Evolutionary conservation across 1,140 invertebrate species (phyloP).

Genomic region (Muscidifurax raptorellus): DNA sequence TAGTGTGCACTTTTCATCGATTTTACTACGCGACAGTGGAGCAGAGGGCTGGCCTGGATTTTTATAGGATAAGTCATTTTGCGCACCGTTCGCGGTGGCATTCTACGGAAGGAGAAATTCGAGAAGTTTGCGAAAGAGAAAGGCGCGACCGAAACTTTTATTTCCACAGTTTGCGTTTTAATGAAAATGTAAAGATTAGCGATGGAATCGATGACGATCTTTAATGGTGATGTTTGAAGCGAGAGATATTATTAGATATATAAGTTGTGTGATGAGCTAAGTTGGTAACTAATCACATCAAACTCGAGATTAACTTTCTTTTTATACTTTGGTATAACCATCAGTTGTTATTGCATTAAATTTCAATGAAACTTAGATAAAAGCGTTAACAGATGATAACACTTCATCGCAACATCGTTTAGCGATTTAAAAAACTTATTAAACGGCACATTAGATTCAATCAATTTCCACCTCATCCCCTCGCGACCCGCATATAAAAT

Average conservation of each 20-base stretch:
- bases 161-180: neutral
- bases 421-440: too few species aligned
- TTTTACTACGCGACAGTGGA: constrained; percentile 7
- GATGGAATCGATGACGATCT: neutral
- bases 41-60: neutral
- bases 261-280: constrained; percentile 36
- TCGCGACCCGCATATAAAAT: neutral
- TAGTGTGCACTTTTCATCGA: constrained; percentile 32
- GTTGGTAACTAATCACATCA: constrained; percentile 27
- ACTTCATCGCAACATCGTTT: neutral
- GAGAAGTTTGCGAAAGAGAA: neutral
- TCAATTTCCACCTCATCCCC: neutral
- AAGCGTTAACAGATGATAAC: neutral
- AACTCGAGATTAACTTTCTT: constrained; percentile 22
- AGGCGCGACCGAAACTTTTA: neutral
- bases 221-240: neutral
- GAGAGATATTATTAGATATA: too few species aligned
- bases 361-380: constrained; percentile 13
- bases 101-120: neutral
- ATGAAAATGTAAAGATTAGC: neutral
- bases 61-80: neutral
- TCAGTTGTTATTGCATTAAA: constrained; percentile 27
- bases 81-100: neutral
- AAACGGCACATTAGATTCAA: neutral
- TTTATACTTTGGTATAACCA: constrained; percentile 15